Base-by-base conservation (phyloP, 1,140 invertebrate species). In the Listronotus oregonensis region DNA sequence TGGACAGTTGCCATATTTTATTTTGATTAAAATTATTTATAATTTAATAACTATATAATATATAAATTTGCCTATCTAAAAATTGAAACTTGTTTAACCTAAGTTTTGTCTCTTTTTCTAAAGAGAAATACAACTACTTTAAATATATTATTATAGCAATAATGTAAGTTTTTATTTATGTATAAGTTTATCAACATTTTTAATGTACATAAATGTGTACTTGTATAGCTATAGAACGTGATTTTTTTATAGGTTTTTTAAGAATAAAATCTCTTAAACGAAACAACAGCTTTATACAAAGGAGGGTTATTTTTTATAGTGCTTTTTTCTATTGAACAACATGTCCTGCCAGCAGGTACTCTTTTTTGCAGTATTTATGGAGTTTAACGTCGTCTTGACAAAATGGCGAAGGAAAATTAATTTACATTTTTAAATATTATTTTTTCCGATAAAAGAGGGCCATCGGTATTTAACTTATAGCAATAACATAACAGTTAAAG, bases 211-310 rank as follows among this genome's bases (percentile, higher is more conserved):
- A 50, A 31, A 21, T 21, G 15, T 59, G 50, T 47, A 43, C 21
- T 31, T 60, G 40, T 66, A 52, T 66, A 59, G 39, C 55, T 49
- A 56, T 64, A 64, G 52, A 64, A 64, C 46, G 55, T 54, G 46
- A 61, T 61, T 43, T 64, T 42, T 64, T 51, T 68, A 17, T 21
- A 57, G 50, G 66, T 66, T 44, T 68, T 70, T 73, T 66, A 68
- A 71, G 68, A 72, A 72, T 72, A 73, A 72, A 72, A 68, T 73
- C 64, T 72, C 55, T 67, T 54, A 71, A 72, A 72, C 66, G 61
- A 71, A 72, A 72, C 63, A 73, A 73, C 71, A 70, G 64, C 65
- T 73, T 72, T 73, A 63, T 72, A 73, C 71, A 73, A 55, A 71
- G 71, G 70, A 73, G 71, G 71, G 71, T 67, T 57, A 66, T 67